phyloP scores from a whole-genome alignment of 2,888 invertebrate genomes.

The Tenthredo amoena region DNA sequence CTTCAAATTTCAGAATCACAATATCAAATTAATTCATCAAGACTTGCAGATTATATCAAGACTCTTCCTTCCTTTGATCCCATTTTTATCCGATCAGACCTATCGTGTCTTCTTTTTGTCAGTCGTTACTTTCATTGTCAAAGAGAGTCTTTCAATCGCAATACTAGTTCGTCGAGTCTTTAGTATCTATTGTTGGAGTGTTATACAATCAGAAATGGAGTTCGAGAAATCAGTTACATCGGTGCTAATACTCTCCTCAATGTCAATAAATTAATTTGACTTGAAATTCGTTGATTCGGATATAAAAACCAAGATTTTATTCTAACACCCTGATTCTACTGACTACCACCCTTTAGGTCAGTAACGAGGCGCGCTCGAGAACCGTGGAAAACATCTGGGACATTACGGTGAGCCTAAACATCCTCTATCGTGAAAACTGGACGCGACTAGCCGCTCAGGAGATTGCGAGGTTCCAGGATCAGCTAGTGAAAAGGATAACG shows the following conservation, averaged over 20 bases:
- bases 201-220: conserved; percentile 51
- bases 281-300: background rate
- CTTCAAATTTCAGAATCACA: background rate
- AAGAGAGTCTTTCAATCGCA: conserved; percentile 31
- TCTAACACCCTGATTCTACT: background rate
- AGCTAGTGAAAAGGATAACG: conserved; percentile 88
- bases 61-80: background rate
- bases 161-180: conserved; percentile 2
- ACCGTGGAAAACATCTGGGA: conserved; percentile 96
- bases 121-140: background rate
- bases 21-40: conserved; percentile 10
- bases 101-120: background rate
- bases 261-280: background rate
- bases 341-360: conserved; percentile 69
- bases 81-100: conserved; percentile 20
- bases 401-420: conserved; percentile 92
- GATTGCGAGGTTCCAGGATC: conserved; percentile 90
- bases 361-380: conserved; percentile 82
- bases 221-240: conserved; percentile 55
- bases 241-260: background rate
- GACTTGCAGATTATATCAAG: background rate
- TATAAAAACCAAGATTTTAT: background rate
- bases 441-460: conserved; percentile 89
- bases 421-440: conserved; percentile 95
- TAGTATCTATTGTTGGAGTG: conserved; percentile 24